Evolutionary conservation across 2,797 vertebrate species (phyloP).

Genomic region (Myioborus miniatus): DNA sequence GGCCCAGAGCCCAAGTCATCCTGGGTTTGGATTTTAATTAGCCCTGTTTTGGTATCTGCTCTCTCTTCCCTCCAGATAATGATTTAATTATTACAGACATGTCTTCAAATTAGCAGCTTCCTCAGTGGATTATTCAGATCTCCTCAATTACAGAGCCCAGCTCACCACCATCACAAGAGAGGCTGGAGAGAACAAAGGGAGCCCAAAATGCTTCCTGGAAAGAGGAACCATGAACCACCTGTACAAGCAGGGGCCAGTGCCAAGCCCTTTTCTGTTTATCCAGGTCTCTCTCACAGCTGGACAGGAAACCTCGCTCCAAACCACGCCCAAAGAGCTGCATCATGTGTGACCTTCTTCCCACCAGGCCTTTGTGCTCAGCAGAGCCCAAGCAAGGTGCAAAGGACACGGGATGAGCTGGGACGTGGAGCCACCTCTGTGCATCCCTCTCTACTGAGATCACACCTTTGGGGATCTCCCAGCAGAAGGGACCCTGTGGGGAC

Average conservation of each 20-base stretch:
- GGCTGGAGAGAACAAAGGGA: background rate
- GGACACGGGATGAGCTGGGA: background rate
- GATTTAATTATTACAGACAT: constrained; percentile 63
- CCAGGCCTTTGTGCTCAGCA: background rate
- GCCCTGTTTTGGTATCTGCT: constrained; percentile 21
- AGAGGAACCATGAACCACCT: background rate
- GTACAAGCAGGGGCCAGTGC: background rate
- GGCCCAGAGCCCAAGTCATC: constrained; percentile 39
- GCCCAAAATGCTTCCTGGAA: background rate
- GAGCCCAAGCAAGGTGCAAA: background rate
- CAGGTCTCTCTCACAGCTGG: background rate
- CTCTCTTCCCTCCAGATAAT: constrained; percentile 54
- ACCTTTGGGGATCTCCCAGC: background rate
- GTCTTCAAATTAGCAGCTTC: constrained; percentile 54
- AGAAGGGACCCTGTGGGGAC: background rate
- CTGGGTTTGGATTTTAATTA: constrained; percentile 61
- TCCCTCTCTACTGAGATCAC: background rate
- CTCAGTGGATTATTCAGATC: constrained; percentile 45
- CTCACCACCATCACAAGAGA: background rate
- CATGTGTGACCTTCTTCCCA: background rate
- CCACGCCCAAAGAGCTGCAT: background rate
- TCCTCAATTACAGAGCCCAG: constrained; percentile 20
- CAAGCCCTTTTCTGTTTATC: background rate
- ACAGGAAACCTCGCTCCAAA: background rate
- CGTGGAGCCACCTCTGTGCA: background rate